A percentile compares a stretch with the other conserved stretches of the same genome.
Conservation (phyloP, 1,140 invertebrate genomes). For the Sogatella furcifera region DNA sequence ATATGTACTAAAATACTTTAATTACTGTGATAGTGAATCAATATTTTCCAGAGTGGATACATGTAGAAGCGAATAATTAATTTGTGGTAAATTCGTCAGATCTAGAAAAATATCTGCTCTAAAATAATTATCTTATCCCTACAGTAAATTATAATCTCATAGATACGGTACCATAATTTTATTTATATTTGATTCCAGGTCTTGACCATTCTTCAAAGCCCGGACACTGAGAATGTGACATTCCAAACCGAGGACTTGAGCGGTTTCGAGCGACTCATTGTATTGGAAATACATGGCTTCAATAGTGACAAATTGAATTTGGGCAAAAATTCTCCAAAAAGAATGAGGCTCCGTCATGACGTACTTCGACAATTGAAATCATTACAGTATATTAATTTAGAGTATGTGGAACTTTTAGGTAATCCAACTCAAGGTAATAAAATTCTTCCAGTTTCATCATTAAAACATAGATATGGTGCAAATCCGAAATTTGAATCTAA, state of each 20-base stretch:
- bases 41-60: too few species aligned
- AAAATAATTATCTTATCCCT: too few species aligned
- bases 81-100: too few species aligned
- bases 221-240: slow-evolving; percentile 30
- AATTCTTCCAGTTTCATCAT: background rate
- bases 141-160: too few species aligned
- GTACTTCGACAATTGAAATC: slow-evolving; percentile 7
- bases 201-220: slow-evolving; percentile 39
- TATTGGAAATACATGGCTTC: slow-evolving; percentile 48
- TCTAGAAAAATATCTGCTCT: too few species aligned
- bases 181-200: slow-evolving; percentile 31
- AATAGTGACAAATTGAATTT: slow-evolving; percentile 5
- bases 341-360: background rate
- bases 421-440: slow-evolving; percentile 2
- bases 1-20: too few species aligned
- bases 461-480: background rate
- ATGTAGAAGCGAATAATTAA: too few species aligned
- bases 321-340: slow-evolving; percentile 15
- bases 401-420: slow-evolving; percentile 12
- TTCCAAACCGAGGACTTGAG: slow-evolving; percentile 40
- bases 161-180: too few species aligned
- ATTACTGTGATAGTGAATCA: too few species aligned
- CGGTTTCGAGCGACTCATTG: slow-evolving; percentile 40
- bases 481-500: background rate
- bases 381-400: slow-evolving; percentile 17